Evolutionary conservation across 2,888 invertebrate genomes (phyloP).

Genomic region (Heliconius aoede): DNA sequence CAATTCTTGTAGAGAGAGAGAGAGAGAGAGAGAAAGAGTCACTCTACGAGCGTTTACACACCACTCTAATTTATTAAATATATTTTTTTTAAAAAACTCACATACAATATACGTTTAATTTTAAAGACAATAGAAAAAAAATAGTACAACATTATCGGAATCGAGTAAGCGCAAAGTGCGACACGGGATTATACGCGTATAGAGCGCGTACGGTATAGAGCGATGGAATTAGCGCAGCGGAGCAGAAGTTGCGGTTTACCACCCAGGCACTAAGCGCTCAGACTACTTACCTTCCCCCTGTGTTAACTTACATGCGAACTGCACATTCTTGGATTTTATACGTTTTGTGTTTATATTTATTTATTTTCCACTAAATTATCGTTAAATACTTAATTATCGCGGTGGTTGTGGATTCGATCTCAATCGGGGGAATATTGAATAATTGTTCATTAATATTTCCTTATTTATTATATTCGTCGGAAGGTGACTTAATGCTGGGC

Average conservation of each 20-base stretch:
- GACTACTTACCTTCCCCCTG: conserved; percentile 37
- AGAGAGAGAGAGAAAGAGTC: too few relatives aligned
- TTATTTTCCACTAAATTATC: not conserved
- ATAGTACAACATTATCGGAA: conserved; percentile 28
- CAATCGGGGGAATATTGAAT: too few relatives aligned
- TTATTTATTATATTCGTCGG: too few relatives aligned
- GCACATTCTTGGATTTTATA: conserved; percentile 23
- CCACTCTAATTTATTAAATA: not conserved
- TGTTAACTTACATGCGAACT: conserved; percentile 38
- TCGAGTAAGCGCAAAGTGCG: conserved; percentile 52
- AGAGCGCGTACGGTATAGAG: too few relatives aligned
- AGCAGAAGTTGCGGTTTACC: conserved; percentile 75
- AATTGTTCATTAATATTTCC: too few relatives aligned
- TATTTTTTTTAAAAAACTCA: not conserved
- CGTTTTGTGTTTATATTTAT: conserved; percentile 6
- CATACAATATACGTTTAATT: not conserved
- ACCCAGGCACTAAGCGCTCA: conserved; percentile 59
- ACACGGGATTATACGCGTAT: conserved; percentile 62
- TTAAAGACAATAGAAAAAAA: not conserved
- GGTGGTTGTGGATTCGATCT: too few relatives aligned
- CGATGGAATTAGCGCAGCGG: conserved; percentile 73
- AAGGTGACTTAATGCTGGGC: too few relatives aligned
- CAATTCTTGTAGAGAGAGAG: too few relatives aligned
- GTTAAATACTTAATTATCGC: too few relatives aligned
- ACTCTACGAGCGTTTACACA: too few relatives aligned